phyloP scores from a whole-genome alignment of 1,140 invertebrate genomes.

The Scaptomyza pallida region DNA sequence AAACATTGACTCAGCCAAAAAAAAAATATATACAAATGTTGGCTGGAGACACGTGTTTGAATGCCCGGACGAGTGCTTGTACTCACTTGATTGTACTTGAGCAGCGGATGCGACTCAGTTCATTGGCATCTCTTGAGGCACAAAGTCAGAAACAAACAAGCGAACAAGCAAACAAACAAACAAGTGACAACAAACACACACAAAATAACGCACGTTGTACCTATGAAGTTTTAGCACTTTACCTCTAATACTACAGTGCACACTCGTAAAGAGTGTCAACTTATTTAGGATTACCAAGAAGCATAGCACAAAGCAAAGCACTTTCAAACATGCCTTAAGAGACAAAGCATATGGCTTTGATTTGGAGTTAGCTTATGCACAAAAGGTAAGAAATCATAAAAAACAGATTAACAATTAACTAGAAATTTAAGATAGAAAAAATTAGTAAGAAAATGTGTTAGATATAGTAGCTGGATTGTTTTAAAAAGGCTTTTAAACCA shows the following conservation, averaged over 20 bases:
- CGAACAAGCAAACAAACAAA: no score
- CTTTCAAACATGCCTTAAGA: no score
- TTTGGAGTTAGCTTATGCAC: no score
- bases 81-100: background rate
- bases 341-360: no score
- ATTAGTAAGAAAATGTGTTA: no score
- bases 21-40: background rate
- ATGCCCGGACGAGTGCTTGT: constrained; percentile 5
- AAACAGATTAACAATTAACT: no score
- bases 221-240: background rate
- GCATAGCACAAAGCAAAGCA: no score
- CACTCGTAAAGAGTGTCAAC: background rate
- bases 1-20: constrained; percentile 6
- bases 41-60: constrained; percentile 16
- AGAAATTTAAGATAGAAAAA: no score
- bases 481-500: no score
- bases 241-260: background rate
- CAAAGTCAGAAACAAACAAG: no score
- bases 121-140: constrained; percentile 11
- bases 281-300: background rate
- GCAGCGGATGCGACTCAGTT: constrained; percentile 17
- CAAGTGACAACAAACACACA: background rate
- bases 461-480: no score
- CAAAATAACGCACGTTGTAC: background rate
- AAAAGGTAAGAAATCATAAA: no score